Conservation (phyloP, 2,113 vertebrate species). For the Lasiurus cinereus region DNA sequence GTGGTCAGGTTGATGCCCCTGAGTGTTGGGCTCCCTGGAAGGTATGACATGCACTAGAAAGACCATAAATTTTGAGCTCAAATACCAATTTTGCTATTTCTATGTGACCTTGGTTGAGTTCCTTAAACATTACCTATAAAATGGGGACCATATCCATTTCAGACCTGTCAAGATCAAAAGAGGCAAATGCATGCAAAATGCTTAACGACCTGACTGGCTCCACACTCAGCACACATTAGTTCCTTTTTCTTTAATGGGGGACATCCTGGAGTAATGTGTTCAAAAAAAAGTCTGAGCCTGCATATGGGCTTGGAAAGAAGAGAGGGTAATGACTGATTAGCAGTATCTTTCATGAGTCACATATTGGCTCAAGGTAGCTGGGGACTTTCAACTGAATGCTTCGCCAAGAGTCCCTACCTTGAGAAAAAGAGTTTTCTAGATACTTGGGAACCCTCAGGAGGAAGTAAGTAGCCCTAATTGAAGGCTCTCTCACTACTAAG, state of each 20-base stretch:
- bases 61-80: not conserved
- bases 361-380: not conserved
- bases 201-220: not conserved
- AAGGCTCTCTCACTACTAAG: not conserved
- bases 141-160: not conserved
- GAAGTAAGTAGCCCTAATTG: not conserved
- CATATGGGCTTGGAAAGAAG: not conserved
- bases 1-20: not conserved
- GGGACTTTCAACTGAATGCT: not conserved
- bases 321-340: not conserved
- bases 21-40: not conserved
- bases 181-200: not conserved
- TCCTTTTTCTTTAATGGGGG: not conserved
- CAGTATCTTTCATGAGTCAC: not conserved
- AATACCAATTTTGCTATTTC: not conserved
- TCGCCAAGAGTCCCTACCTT: not conserved
- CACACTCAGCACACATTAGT: not conserved
- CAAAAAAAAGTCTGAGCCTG: not conserved
- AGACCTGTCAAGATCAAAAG: not conserved
- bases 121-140: constrained; percentile 20
- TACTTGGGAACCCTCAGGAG: not conserved
- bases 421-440: not conserved
- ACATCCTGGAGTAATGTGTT: not conserved
- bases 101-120: not conserved
- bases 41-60: not conserved